Evolutionary conservation across 2,888 invertebrate species (phyloP).

Genomic region (Drosophila mimica): DNA sequence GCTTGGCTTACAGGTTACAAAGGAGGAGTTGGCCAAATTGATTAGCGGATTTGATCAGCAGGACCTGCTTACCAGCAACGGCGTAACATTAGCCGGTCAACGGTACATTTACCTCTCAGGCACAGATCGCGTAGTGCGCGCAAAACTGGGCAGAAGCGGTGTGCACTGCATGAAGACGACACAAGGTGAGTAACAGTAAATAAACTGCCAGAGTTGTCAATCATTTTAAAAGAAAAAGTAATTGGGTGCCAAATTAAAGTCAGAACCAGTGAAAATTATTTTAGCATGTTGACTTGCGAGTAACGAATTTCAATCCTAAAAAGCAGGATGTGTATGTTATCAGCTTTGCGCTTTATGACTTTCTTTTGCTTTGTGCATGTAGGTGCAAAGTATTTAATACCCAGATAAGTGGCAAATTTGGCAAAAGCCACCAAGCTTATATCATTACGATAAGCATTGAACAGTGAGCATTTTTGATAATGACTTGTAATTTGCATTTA

Average conservation of each 20-base stretch:
- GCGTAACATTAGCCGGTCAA: conserved; percentile 95
- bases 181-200: conserved; percentile 88
- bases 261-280: not conserved
- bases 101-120: conserved; percentile 98
- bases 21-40: conserved; percentile 95
- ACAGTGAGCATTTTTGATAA: conserved; percentile 7
- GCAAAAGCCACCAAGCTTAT: conserved; percentile 29
- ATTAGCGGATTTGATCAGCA: conserved; percentile 96
- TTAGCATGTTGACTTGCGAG: not conserved
- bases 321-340: conserved; percentile 1
- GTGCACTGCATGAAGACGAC: conserved; percentile 98
- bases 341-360: not conserved
- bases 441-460: conserved; percentile 51
- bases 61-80: conserved; percentile 94
- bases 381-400: conserved; percentile 67
- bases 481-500: conserved; percentile 6
- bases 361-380: conserved; percentile 2
- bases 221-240: not conserved
- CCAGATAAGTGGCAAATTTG: conserved; percentile 40
- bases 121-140: conserved; percentile 96
- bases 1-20: conserved; percentile 90
- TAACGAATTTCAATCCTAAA: not conserved
- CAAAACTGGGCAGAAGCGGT: conserved; percentile 96
- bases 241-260: not conserved
- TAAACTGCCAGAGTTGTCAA: conserved; percentile 4